Percentiles rank a stretch among this genome's conserved stretches.
phyloP scores from a whole-genome alignment of 1,140 invertebrate genomes.

The Caenorhabditis tropicalis region DNA sequence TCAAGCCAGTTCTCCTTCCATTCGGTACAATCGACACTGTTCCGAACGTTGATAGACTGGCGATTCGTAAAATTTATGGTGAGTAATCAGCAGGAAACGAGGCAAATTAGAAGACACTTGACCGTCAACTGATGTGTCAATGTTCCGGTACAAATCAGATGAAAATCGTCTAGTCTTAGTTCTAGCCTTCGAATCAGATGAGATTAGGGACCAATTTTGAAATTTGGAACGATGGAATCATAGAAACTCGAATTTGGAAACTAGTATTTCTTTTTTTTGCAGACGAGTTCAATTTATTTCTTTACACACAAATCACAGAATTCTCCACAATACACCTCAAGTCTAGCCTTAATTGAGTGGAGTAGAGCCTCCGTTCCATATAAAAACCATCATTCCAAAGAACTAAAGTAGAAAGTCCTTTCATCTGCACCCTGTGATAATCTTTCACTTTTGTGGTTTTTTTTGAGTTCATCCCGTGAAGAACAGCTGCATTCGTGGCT shows the following conservation, averaged over 20 bases:
- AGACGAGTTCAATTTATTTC: too few species aligned
- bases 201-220: background rate
- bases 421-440: background rate
- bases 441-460: background rate
- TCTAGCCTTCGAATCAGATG: background rate
- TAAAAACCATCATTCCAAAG: background rate
- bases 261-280: too few species aligned
- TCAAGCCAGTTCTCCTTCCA: constrained; percentile 51
- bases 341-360: background rate
- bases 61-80: constrained; percentile 38
- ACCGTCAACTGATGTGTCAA: background rate
- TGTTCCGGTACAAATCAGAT: background rate
- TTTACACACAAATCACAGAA: too few species aligned
- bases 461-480: constrained; percentile 14
- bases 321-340: too few species aligned
- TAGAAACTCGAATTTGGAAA: too few species aligned
- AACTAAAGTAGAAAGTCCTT: background rate
- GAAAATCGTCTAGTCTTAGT: background rate
- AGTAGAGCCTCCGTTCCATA: background rate
- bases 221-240: too few species aligned
- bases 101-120: background rate
- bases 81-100: background rate
- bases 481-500: constrained; percentile 11
- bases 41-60: constrained; percentile 43
- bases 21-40: constrained; percentile 41